Evolutionary conservation across 2,113 vertebrate genomes (phyloP), one percentile per base, ranked within the genome.

Genomic region (Anhinga rufa): DNA sequence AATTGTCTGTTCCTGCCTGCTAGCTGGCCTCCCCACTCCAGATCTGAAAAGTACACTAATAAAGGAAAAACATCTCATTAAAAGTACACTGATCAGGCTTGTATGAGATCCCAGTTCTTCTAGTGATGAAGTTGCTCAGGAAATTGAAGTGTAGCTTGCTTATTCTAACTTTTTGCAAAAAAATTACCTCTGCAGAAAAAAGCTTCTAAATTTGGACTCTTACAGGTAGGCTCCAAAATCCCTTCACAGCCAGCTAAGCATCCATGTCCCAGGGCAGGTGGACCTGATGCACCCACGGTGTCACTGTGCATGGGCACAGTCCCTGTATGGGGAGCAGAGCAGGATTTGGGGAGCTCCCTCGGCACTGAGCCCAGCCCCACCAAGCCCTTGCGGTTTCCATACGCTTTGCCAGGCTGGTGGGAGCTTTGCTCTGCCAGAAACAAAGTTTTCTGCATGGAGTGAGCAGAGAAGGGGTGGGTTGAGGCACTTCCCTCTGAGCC

Each of bases 321-420:
- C 18, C 4, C 51, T 51, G 32, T 13, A 2, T 7, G 24, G 34
- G 42, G 55, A 75, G 15, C 15, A 76, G 42, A 52, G 19, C 2
- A 0, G 0, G 0, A 13, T 70, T 31, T 46, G 14, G 64, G 78
- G 58, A 90, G 12, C 14, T 60, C 21, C 5, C 4, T 87, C 4
- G 0, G 18, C 7, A 9, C 52, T 40, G 28, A 78, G n/a, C 17
- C n/a, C 62, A 60, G 25, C 15, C 18, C 17, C 36, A 22, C 34
- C 0, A 4, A 88, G 40, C 36, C 31, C 44, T 88, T 42, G 14
- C 44, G 29, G 11, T 40, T 74, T n/a, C 64, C 31, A 49, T 32
- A 4, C 5, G 17, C 65, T 76, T 46, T 7, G 1, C 4, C n/a
- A 32, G 64, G n/a, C 28, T 90, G 10, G 14, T 70, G 16, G 61